Evolutionary conservation across 64 coral and sea anemone species (phyloP).

Genomic region (Porites australiensis): DNA sequence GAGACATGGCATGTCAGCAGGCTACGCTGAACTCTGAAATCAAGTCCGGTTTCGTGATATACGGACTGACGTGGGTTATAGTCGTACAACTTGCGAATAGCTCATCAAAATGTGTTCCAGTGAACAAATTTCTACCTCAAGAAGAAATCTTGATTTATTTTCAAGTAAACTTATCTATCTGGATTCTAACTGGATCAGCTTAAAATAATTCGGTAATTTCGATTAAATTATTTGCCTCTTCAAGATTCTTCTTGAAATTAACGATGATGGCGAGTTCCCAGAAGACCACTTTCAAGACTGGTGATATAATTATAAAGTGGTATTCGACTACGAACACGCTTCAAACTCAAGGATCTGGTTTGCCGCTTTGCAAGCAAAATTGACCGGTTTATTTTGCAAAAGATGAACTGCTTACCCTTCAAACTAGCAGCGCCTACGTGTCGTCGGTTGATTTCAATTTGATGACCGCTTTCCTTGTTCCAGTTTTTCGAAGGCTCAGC

Average conservation of each 20-base stretch:
- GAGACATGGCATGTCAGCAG: too few relatives aligned
- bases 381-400: background rate
- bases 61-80: too few relatives aligned
- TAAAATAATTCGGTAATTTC: conserved; percentile 14
- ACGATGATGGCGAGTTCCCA: background rate
- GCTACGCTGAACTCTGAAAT: too few relatives aligned
- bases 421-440: background rate
- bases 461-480: too few relatives aligned
- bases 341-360: conserved; percentile 42
- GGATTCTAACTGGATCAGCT: conserved; percentile 6
- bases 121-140: too few relatives aligned
- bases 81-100: too few relatives aligned
- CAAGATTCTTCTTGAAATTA: conserved; percentile 25
- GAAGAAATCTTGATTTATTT: too few relatives aligned
- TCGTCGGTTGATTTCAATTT: background rate
- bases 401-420: background rate
- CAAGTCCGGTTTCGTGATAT: too few relatives aligned
- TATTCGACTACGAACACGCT: conserved; percentile 42
- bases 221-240: conserved; percentile 5
- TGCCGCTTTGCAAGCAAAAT: background rate
- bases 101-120: too few relatives aligned
- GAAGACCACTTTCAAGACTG: conserved; percentile 33
- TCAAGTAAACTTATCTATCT: background rate
- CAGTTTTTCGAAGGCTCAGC: too few relatives aligned
- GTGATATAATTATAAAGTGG: conserved; percentile 40